Conservation (phyloP, 2,888 invertebrate genomes). For the Mamestra brassicae region DNA sequence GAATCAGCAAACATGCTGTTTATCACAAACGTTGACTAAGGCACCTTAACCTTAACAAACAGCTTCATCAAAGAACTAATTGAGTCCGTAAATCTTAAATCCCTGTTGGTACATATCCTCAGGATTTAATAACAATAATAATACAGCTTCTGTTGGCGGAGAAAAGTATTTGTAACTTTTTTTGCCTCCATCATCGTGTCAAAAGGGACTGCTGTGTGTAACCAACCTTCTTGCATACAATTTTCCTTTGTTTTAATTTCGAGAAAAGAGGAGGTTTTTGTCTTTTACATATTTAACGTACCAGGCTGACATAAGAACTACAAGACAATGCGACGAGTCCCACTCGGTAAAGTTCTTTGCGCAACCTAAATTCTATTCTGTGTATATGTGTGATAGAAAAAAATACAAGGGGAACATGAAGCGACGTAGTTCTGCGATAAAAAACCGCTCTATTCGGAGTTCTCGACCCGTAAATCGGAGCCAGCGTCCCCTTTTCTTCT, state of each 20-base stretch:
- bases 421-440: conserved; percentile 73
- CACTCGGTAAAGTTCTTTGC: conserved; percentile 61
- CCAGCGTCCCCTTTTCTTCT: conserved; percentile 70
- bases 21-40: not conserved
- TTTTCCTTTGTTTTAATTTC: conserved; percentile 51
- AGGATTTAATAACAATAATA: not conserved
- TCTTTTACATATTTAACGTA: conserved; percentile 52
- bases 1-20: no score
- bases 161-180: conserved; percentile 15
- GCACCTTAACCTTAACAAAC: not conserved
- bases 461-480: conserved; percentile 79
- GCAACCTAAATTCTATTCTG: conserved; percentile 64
- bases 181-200: conserved; percentile 1
- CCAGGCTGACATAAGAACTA: conserved; percentile 56
- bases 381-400: conserved; percentile 55
- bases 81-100: not conserved
- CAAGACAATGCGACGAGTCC: conserved; percentile 57
- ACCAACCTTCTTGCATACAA: conserved; percentile 30
- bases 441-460: conserved; percentile 74
- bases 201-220: conserved; percentile 16
- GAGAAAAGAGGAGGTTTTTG: conserved; percentile 42
- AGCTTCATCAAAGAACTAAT: not conserved
- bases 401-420: conserved; percentile 75
- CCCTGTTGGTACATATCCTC: not conserved
- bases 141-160: not conserved